phyloP scores from a whole-genome alignment of 1,140 invertebrate genomes.

The Portunus trituberculatus region DNA sequence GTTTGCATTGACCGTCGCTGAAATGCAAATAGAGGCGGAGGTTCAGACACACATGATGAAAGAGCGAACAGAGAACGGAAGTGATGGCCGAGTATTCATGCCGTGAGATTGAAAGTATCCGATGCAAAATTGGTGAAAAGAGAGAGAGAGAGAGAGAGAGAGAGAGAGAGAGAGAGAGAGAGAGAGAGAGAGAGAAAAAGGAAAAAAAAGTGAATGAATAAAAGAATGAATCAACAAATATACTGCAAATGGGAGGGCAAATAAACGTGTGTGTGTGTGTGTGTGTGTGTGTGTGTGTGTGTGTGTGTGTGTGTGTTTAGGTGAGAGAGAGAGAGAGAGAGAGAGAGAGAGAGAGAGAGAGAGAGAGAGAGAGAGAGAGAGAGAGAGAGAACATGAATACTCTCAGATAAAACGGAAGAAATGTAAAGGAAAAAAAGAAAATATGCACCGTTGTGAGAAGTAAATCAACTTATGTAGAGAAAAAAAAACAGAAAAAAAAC shows the following conservation, averaged over 20 bases:
- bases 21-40: too few relatives aligned
- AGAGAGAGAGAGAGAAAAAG: too few relatives aligned
- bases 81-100: neutral
- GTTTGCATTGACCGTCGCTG: too few relatives aligned
- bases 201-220: too few relatives aligned
- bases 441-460: too few relatives aligned
- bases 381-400: neutral
- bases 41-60: too few relatives aligned
- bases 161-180: too few relatives aligned
- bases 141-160: too few relatives aligned
- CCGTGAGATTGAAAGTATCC: neutral
- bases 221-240: neutral
- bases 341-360: neutral
- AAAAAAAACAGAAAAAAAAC: too few relatives aligned
- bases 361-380: neutral
- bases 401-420: too few relatives aligned
- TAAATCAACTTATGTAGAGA: too few relatives aligned
- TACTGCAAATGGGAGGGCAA: neutral
- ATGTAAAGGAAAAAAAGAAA: neutral
- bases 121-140: neutral
- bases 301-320: neutral
- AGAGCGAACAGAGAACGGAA: neutral
- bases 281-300: slow-evolving; percentile 10
- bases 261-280: neutral
- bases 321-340: too few relatives aligned